Percentiles rank a stretch among this genome's conserved stretches.
Evolutionary conservation across 1,140 invertebrate species (phyloP).

Genomic region (Holcopasites calliopsidis): DNA sequence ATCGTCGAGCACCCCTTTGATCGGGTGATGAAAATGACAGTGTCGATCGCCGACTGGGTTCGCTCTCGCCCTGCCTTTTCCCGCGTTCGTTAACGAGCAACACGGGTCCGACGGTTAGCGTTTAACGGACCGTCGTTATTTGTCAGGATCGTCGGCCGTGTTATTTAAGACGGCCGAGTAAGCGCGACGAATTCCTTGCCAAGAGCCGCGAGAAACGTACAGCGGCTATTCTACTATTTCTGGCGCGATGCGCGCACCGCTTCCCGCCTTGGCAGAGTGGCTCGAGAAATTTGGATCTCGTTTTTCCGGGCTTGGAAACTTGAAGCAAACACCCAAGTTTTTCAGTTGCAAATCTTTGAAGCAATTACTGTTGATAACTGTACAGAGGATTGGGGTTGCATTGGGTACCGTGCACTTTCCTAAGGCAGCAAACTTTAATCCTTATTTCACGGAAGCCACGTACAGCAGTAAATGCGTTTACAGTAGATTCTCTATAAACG

Average conservation of each 20-base stretch:
- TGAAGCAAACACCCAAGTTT: not conserved
- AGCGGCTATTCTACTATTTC: constrained; percentile 38
- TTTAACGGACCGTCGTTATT: constrained; percentile 17
- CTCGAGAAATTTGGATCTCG: not conserved
- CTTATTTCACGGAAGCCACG: too few species aligned
- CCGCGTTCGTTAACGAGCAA: not conserved
- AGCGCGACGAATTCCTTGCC: constrained; percentile 21
- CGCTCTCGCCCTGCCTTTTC: not conserved
- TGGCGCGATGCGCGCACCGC: constrained; percentile 6
- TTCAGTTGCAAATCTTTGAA: not conserved
- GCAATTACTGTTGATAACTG: too few species aligned
- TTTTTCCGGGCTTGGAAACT: too few species aligned
- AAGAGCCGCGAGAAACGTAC: constrained; percentile 1
- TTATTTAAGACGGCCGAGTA: constrained; percentile 25
- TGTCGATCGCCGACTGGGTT: not conserved
- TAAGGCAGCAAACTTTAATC: too few species aligned
- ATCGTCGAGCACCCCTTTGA: not conserved
- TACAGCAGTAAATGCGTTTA: too few species aligned
- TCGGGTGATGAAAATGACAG: constrained; percentile 14
- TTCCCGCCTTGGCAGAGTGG: not conserved
- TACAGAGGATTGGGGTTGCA: too few species aligned
- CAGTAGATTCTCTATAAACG: too few species aligned
- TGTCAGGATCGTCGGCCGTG: constrained; percentile 33
- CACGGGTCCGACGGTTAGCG: constrained; percentile 29
- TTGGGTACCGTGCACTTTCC: too few species aligned